Conservation (phyloP, 2,888 invertebrate genomes). For the Silvanus unidentatus region DNA sequence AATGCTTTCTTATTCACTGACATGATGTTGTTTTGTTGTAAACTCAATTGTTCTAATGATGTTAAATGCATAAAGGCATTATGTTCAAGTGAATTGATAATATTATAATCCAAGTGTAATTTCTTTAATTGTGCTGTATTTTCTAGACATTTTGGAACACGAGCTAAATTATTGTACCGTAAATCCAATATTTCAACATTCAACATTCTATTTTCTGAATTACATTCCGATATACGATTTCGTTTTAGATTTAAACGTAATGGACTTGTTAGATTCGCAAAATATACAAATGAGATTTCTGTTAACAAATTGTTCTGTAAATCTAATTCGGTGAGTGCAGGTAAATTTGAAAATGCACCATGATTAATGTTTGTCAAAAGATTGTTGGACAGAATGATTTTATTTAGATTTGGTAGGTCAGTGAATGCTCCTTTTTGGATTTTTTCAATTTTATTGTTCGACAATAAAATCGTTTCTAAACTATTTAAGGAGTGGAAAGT, state of each 20-base stretch:
- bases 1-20: constrained; percentile 70
- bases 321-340: constrained; percentile 71
- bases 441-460: constrained; percentile 68
- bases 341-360: constrained; percentile 69
- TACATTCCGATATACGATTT: constrained; percentile 54
- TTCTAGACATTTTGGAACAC: constrained; percentile 63
- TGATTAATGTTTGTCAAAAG: constrained; percentile 66
- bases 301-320: constrained; percentile 73
- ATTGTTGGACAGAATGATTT: constrained; percentile 80
- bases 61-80: constrained; percentile 69
- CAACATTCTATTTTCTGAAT: constrained; percentile 48
- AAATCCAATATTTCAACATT: constrained; percentile 66
- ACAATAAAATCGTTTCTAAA: constrained; percentile 71
- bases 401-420: constrained; percentile 71
- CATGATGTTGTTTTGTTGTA: constrained; percentile 69
- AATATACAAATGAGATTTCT: constrained; percentile 60
- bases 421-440: constrained; percentile 68
- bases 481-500: constrained; percentile 69
- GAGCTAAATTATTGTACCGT: constrained; percentile 60
- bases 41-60: constrained; percentile 65
- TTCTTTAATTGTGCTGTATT: constrained; percentile 61
- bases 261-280: constrained; percentile 65
- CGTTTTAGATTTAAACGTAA: constrained; percentile 72
- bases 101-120: constrained; percentile 69
- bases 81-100: constrained; percentile 61